Evolutionary conservation across 37 sponge, comb jelly and placozoan species (phyloP).

Genomic region (Amphimedon queenslandica): DNA sequence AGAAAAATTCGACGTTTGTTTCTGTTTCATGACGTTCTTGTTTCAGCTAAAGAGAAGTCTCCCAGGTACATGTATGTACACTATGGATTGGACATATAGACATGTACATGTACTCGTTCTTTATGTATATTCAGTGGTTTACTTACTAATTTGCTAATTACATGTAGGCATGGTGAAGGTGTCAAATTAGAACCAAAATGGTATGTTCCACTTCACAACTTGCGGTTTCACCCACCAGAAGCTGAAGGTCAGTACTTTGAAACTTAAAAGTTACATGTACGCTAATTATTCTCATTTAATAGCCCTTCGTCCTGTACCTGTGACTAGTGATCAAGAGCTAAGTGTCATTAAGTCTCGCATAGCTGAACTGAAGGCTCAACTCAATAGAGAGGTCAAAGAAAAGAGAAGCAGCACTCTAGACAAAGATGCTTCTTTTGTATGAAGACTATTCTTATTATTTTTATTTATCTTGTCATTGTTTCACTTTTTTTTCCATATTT

Average conservation of each 20-base stretch:
- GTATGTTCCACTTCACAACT: conserved; percentile 70
- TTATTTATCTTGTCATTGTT: background rate
- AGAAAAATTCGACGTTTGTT: conserved; percentile 71
- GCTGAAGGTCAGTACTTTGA: conserved; percentile 39
- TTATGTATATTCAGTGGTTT: background rate
- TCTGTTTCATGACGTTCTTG: conserved; percentile 78
- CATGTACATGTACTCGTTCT: no score
- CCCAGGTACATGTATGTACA: conserved; percentile 38
- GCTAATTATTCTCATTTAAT: background rate
- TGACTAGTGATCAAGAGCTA: conserved; percentile 71
- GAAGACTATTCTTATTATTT: background rate
- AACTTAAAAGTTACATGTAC: no score
- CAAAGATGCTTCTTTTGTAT: conserved; percentile 12
- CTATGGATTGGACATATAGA: no score
- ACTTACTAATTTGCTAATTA: background rate
- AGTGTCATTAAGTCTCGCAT: conserved; percentile 62
- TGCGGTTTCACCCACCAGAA: conserved; percentile 53
- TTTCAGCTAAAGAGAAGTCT: conserved; percentile 77
- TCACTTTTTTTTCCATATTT: background rate
- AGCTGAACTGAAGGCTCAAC: conserved; percentile 69
- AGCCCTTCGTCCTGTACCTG: conserved; percentile 65
- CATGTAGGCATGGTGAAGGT: conserved; percentile 11
- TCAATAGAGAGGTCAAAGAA: conserved; percentile 25
- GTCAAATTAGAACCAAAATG: conserved; percentile 82
- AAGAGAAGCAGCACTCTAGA: conserved; percentile 15